Conservation (phyloP, 2,797 vertebrate genomes). For the Chelmon rostratus region DNA sequence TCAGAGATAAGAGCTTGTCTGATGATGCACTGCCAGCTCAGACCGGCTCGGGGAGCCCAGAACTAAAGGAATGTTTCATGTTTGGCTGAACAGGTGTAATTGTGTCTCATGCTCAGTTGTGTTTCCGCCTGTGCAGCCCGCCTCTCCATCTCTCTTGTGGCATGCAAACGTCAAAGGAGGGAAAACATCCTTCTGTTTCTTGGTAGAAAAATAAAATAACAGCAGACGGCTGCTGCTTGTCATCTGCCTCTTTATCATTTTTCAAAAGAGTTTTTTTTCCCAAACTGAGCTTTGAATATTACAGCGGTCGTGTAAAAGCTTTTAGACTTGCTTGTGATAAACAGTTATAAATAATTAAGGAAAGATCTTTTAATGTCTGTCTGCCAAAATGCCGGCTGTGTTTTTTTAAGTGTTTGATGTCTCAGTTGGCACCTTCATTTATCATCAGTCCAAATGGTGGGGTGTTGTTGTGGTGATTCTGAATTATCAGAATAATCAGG, state of each 20-base stretch:
- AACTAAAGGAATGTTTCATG: conserved; percentile 63
- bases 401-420: conserved; percentile 44
- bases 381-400: conserved; percentile 41
- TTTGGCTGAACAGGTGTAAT: conserved; percentile 77
- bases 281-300: conserved; percentile 49
- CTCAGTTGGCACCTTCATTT: conserved; percentile 43
- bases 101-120: conserved; percentile 69
- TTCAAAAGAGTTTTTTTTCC: conserved; percentile 37
- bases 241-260: conserved; percentile 40
- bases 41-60: conserved; percentile 39
- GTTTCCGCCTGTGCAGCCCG: conserved; percentile 41
- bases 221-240: conserved; percentile 54
- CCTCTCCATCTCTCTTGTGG: conserved; percentile 45
- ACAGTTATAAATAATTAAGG: conserved; percentile 54
- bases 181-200: conserved; percentile 48
- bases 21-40: conserved; percentile 18
- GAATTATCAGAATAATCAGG: conserved; percentile 34
- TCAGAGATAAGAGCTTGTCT: conserved; percentile 42
- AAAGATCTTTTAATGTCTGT: conserved; percentile 43
- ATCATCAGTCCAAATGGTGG: conserved; percentile 52
- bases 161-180: conserved; percentile 71
- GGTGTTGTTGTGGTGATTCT: conserved; percentile 47
- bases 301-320: conserved; percentile 31
- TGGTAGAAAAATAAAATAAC: conserved; percentile 43
- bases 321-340: conserved; percentile 38